A percentile compares a stretch with the other conserved stretches of the same genome.
Conservation (phyloP, 1,140 invertebrate species). For the Drosophila watanabei region DNA sequence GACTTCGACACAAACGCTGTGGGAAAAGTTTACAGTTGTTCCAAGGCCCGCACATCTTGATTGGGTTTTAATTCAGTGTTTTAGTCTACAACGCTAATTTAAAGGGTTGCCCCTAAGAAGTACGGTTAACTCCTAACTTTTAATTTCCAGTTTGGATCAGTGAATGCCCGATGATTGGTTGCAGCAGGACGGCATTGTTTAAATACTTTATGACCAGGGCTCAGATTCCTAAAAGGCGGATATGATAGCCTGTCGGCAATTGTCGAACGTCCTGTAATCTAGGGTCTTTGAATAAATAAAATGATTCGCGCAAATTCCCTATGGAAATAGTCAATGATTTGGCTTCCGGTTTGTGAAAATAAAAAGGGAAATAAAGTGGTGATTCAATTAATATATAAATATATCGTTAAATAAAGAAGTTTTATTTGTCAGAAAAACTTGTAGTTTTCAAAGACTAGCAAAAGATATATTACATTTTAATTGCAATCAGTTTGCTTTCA, state of each 20-base stretch:
- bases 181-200: slow-evolving; percentile 23
- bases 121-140: slow-evolving; percentile 41
- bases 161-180: slow-evolving; percentile 25
- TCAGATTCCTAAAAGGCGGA: slow-evolving; percentile 7
- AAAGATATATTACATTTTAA: not conserved
- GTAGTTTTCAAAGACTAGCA: not conserved
- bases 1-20: slow-evolving; percentile 59
- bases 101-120: slow-evolving; percentile 33
- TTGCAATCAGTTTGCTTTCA: not conserved
- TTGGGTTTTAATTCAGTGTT: slow-evolving; percentile 74
- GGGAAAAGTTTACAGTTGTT: slow-evolving; percentile 71
- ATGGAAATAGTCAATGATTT: not conserved
- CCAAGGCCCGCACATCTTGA: slow-evolving; percentile 51
- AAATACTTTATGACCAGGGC: slow-evolving; percentile 35
- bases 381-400: not conserved
- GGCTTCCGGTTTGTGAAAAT: not conserved
- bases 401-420: not conserved
- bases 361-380: not conserved
- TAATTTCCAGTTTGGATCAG: slow-evolving; percentile 44
- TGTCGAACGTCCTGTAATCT: not conserved
- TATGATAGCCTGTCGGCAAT: not conserved
- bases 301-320: not conserved
- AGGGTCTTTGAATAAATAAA: slow-evolving; percentile 11
- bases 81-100: slow-evolving; percentile 57
- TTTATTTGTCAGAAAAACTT: not conserved